These are phyloP conservation scores for Autographa pulchrina DNA, from an alignment of 2,888 invertebrate genomes.

Conservation along the genomic window DNA sequence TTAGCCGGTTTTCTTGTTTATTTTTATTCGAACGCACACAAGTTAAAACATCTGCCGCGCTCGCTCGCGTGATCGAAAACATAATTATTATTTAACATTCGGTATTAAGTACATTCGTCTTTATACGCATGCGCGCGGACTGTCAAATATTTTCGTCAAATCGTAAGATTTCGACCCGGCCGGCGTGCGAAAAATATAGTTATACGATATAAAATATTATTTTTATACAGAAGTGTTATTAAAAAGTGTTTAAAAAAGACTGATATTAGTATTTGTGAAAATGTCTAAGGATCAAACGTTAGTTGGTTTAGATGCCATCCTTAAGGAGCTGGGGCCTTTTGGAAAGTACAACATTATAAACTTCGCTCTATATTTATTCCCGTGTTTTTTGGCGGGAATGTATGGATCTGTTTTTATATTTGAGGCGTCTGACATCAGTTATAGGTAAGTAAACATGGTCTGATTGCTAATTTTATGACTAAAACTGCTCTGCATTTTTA, in stretches of 20 bases:
- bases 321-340: slow-evolving; percentile 80
- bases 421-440: slow-evolving; percentile 80
- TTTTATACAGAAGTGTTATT: slow-evolving; percentile 27
- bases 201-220: slow-evolving; percentile 49
- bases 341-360: slow-evolving; percentile 83
- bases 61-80: slow-evolving; percentile 33
- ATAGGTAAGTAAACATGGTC: slow-evolving; percentile 71
- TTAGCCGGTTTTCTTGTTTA: slow-evolving; percentile 63
- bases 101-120: slow-evolving; percentile 23
- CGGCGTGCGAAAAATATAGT: slow-evolving; percentile 28
- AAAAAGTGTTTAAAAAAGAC: slow-evolving; percentile 56
- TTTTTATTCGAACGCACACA: slow-evolving; percentile 59
- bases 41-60: slow-evolving; percentile 47
- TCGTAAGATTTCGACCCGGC: slow-evolving; percentile 11
- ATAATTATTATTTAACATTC: slow-evolving; percentile 14
- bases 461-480: slow-evolving; percentile 13
- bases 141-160: slow-evolving; percentile 49
- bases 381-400: slow-evolving; percentile 84
- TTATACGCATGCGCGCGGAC: slow-evolving; percentile 53
- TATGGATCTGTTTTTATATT: slow-evolving; percentile 83
- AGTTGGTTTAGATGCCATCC: slow-evolving; percentile 76
- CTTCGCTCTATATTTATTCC: slow-evolving; percentile 80
- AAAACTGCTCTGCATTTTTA: neutral
- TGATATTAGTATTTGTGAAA: slow-evolving; percentile 56
- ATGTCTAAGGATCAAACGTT: slow-evolving; percentile 70